Evolutionary conservation across 2,113 vertebrate genomes (phyloP).

Genomic region (Xiphophorus couchianus): DNA sequence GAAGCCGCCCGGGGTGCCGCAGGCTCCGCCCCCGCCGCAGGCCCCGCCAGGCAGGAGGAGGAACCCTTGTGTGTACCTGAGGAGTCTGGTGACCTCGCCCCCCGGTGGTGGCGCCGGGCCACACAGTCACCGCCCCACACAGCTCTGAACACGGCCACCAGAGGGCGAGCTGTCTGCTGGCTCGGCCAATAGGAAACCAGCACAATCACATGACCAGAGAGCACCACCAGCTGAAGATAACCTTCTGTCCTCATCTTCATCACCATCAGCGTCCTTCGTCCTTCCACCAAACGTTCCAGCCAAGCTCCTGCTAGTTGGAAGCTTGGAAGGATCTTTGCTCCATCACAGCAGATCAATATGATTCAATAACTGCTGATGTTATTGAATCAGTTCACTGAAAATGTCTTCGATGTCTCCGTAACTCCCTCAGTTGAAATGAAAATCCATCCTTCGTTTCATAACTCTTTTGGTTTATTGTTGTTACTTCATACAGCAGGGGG

Average conservation of each 20-base stretch:
- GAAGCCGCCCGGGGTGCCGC: slow-evolving; percentile 73
- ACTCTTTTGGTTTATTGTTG: neutral
- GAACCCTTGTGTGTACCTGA: slow-evolving; percentile 82
- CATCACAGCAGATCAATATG: neutral
- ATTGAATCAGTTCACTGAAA: neutral
- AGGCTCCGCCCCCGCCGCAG: slow-evolving; percentile 60
- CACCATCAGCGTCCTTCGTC: neutral
- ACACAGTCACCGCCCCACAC: slow-evolving; percentile 75
- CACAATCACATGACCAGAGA: neutral
- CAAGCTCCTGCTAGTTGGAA: no score
- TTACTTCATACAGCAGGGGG: neutral
- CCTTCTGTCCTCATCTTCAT: neutral
- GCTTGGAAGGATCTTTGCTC: neutral
- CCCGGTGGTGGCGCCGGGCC: slow-evolving; percentile 55
- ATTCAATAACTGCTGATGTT: neutral
- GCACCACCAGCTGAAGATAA: neutral
- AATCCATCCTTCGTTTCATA: no score
- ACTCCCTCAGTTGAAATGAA: no score
- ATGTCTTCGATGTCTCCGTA: no score
- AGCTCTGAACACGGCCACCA: slow-evolving; percentile 61
- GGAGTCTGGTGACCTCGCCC: slow-evolving; percentile 75
- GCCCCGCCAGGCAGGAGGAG: slow-evolving; percentile 75
- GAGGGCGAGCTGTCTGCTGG: neutral
- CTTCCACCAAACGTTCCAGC: neutral
- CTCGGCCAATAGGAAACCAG: slow-evolving; percentile 26